Conservation (phyloP, 2,888 invertebrate species). For the Synanthedon vespiformis region DNA sequence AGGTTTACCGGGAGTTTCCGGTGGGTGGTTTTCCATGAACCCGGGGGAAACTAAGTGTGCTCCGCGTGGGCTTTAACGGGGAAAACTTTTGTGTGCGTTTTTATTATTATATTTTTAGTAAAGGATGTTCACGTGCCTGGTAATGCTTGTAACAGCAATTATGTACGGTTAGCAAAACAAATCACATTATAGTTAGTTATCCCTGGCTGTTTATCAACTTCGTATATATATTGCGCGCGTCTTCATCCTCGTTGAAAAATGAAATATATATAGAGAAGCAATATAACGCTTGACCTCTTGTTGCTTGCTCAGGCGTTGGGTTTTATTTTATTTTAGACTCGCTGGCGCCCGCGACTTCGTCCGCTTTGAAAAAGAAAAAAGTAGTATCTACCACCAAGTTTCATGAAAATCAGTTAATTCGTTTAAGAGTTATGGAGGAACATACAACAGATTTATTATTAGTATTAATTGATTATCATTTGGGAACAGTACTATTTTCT, state of each 20-base stretch:
- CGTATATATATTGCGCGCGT: neutral
- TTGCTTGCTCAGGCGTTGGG: no score
- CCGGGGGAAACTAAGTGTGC: neutral
- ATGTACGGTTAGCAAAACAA: neutral
- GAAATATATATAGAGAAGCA: no score
- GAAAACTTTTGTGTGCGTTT: neutral
- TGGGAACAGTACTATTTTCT: no score
- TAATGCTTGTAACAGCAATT: neutral
- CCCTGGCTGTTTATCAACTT: neutral
- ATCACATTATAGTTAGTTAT: neutral
- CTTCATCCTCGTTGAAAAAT: neutral
- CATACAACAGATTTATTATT: no score
- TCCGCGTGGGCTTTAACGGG: neutral
- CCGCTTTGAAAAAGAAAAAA: no score
- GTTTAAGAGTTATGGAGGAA: no score
- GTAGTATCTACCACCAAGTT: no score
- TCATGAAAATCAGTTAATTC: no score
- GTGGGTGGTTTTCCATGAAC: neutral
- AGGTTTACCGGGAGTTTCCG: conserved; percentile 4
- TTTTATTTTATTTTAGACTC: no score
- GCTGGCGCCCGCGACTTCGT: no score
- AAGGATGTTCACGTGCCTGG: neutral
- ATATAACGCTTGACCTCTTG: no score
- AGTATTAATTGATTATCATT: no score
- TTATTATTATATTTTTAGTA: neutral